Percentiles rank a stretch among this genome's conserved stretches.
These are phyloP conservation scores for Thalassarche chlororhynchos DNA, from an alignment of 2,113 vertebrate species.

Conservation along the genomic window DNA sequence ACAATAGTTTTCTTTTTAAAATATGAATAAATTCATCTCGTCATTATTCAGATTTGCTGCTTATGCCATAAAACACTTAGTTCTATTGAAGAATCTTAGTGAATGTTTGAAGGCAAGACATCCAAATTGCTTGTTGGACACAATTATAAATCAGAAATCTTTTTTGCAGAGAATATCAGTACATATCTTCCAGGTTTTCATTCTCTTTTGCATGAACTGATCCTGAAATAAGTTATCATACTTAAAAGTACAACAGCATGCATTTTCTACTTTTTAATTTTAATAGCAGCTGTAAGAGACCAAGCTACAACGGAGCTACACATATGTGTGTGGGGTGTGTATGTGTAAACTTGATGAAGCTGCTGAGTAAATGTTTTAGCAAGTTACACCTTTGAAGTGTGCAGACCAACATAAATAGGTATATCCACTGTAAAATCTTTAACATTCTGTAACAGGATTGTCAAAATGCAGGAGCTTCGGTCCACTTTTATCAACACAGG, in stretches of 20 bases:
- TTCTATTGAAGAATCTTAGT: background rate
- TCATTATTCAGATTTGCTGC: background rate
- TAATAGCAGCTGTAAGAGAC: background rate
- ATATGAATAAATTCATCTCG: background rate
- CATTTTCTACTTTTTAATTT: background rate
- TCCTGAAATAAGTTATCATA: background rate
- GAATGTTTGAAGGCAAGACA: background rate
- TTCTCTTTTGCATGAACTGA: background rate
- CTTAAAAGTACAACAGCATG: background rate
- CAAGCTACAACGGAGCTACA: background rate
- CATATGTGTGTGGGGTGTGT: background rate
- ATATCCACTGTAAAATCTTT: background rate
- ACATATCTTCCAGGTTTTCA: background rate
- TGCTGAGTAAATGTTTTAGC: background rate
- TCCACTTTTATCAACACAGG: background rate
- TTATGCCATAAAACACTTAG: background rate
- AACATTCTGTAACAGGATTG: background rate
- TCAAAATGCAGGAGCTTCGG: background rate
- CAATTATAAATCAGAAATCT: conserved; percentile 27
- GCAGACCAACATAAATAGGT: background rate
- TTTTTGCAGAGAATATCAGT: background rate
- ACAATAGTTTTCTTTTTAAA: background rate
- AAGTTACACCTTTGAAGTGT: background rate
- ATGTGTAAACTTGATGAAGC: background rate
- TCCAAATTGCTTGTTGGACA: conserved; percentile 9